Conservation (phyloP, 2,888 invertebrate species). For the Drepana falcataria region DNA sequence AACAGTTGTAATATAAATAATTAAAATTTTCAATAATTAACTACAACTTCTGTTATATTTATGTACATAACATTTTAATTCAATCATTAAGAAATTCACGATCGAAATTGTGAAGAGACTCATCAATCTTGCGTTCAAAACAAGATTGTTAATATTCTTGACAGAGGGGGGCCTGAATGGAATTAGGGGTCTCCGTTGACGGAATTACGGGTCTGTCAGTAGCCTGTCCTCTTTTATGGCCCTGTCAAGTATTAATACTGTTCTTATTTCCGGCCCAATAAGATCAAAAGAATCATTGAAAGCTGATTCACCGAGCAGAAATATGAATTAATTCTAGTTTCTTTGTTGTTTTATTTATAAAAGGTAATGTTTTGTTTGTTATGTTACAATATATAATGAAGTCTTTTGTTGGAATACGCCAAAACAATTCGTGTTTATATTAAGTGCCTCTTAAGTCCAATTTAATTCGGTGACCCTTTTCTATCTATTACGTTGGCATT, state of each 20-base stretch:
- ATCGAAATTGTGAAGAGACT: background rate
- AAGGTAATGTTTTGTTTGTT: too few species aligned
- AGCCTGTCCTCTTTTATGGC: slow-evolving; percentile 31
- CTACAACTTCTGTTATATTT: too few species aligned
- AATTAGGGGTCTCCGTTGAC: slow-evolving; percentile 18
- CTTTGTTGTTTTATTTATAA: background rate
- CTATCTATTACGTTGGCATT: too few species aligned
- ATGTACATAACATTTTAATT: too few species aligned
- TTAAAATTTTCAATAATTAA: too few species aligned
- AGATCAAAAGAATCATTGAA: slow-evolving; percentile 2
- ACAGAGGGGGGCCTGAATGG: slow-evolving; percentile 19
- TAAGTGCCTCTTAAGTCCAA: too few species aligned
- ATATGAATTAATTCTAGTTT: background rate
- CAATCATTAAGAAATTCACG: too few species aligned
- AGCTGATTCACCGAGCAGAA: background rate
- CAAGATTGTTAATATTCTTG: slow-evolving; percentile 30
- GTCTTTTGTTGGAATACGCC: too few species aligned
- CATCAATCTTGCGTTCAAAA: slow-evolving; percentile 6
- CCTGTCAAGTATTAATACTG: slow-evolving; percentile 23
- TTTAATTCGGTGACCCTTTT: too few species aligned
- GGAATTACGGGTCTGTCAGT: slow-evolving; percentile 44
- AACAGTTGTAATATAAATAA: too few species aligned
- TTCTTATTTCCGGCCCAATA: slow-evolving; percentile 5
- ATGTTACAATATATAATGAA: too few species aligned
- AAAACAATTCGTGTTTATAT: too few species aligned